Conservation (phyloP, 2,797 vertebrate genomes). For the Xyrichtys novacula region DNA sequence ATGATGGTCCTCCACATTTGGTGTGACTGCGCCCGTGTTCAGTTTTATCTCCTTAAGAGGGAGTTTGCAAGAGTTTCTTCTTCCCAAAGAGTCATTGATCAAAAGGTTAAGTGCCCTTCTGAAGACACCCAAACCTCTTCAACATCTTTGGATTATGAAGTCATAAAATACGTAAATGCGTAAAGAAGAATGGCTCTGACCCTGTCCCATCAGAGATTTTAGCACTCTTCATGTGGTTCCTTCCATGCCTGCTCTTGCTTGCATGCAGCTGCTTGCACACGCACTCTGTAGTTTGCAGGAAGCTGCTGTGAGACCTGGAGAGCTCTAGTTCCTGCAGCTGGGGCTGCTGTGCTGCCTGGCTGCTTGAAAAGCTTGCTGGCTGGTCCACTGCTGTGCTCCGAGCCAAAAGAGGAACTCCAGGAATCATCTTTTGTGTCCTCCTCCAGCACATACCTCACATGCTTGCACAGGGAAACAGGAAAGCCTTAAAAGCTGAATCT, state of each 20-base stretch:
- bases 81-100: conserved; percentile 9
- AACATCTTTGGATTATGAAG: neutral
- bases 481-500: conserved; percentile 37
- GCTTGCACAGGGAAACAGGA: conserved; percentile 48
- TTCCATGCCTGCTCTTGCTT: conserved; percentile 7
- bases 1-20: conserved; percentile 24
- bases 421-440: conserved; percentile 63
- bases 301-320: conserved; percentile 25
- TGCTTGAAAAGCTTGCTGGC: conserved; percentile 31
- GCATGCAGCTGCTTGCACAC: neutral
- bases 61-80: neutral
- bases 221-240: conserved; percentile 1
- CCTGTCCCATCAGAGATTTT: conserved; percentile 23
- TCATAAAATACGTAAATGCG: neutral
- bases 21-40: neutral
- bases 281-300: conserved; percentile 19
- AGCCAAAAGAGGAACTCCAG: conserved; percentile 65
- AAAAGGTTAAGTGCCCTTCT: neutral
- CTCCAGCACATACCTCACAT: conserved; percentile 61
- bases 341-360: conserved; percentile 16
- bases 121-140: neutral
- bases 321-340: conserved; percentile 40
- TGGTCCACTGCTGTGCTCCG: conserved; percentile 38
- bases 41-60: conserved; percentile 23
- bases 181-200: neutral